phyloP scores from a whole-genome alignment of 2,888 invertebrate genomes.

The Nasonia oneida region DNA sequence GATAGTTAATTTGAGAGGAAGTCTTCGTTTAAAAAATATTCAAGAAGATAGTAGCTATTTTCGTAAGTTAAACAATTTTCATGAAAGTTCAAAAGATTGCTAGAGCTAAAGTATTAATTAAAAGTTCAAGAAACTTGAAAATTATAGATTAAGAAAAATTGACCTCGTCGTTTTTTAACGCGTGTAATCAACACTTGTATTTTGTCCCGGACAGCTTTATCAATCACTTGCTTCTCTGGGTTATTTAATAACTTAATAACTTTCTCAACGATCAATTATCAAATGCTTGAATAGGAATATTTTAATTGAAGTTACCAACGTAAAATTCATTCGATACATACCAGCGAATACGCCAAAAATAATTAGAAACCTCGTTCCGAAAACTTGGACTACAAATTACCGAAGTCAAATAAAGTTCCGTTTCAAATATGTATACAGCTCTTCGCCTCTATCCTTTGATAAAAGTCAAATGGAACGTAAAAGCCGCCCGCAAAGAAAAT shows the following conservation, averaged over 20 bases:
- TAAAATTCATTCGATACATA: neutral
- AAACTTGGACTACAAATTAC: neutral
- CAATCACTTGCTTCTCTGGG: neutral
- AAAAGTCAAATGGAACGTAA: slow-evolving; percentile 2
- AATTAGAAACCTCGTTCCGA: neutral
- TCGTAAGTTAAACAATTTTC: neutral
- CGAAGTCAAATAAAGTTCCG: neutral
- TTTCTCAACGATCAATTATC: neutral
- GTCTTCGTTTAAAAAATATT: neutral
- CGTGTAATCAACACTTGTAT: neutral
- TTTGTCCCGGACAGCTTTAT: neutral
- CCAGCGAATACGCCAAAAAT: neutral
- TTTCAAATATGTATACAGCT: neutral
- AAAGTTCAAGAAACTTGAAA: neutral
- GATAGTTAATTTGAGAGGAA: slow-evolving; percentile 7
- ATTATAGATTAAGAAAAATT: too few species aligned
- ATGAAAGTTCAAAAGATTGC: neutral
- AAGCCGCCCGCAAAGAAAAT: neutral
- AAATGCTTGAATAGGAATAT: neutral
- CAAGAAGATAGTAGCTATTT: neutral
- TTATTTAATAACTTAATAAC: neutral
- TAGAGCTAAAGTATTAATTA: neutral
- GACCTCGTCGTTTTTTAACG: too few species aligned
- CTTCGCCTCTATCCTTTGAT: neutral
- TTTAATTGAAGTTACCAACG: neutral